These are phyloP conservation scores for Circaetus gallicus DNA, from an alignment of 2,113 vertebrate genomes.

Conservation along the genomic window DNA sequence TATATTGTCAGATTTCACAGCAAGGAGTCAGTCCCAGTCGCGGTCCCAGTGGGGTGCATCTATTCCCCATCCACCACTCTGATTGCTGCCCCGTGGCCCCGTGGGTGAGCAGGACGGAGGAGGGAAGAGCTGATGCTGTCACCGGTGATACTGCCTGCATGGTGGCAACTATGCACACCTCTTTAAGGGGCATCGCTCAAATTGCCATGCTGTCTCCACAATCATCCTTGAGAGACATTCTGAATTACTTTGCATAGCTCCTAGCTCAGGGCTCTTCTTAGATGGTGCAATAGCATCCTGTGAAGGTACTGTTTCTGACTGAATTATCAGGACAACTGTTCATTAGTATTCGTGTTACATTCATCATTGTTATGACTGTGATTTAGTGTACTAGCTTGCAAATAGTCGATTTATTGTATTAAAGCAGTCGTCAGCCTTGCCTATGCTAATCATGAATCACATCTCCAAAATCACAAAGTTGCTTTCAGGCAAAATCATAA, in stretches of 20 bases:
- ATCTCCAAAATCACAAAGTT: background rate
- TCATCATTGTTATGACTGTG: background rate
- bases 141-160: background rate
- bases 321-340: background rate
- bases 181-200: background rate
- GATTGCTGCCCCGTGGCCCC: background rate
- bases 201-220: background rate
- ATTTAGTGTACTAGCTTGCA: background rate
- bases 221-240: background rate
- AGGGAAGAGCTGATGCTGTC: background rate
- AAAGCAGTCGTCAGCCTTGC: background rate
- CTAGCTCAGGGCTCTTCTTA: background rate
- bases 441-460: background rate
- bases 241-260: background rate
- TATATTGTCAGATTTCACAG: background rate
- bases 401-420: background rate
- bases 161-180: background rate
- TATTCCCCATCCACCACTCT: background rate
- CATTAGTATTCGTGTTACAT: background rate
- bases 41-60: no score
- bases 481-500: background rate
- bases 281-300: background rate
- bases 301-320: background rate
- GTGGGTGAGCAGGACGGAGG: background rate
- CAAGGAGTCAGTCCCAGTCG: background rate